Evolutionary conservation across 1,140 invertebrate species (phyloP).

Genomic region (Proctacanthus coquilletti): DNA sequence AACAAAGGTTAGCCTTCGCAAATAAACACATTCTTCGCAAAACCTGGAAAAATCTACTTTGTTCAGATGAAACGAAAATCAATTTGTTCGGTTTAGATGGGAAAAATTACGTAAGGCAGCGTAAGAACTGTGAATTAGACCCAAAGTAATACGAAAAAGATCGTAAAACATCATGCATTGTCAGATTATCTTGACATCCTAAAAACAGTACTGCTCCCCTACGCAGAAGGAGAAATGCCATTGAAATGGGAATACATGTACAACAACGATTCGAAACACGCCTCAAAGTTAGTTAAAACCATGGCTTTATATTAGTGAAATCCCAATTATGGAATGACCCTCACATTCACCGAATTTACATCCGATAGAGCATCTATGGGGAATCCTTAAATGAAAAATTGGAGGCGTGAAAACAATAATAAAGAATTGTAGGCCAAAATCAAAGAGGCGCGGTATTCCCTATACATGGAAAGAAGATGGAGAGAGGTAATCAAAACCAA

Average conservation of each 20-base stretch:
- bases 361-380: constrained; percentile 11
- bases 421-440: too few species aligned
- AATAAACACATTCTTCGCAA: too few species aligned
- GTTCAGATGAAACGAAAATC: too few species aligned
- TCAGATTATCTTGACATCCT: constrained; percentile 4
- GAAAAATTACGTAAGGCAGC: too few species aligned
- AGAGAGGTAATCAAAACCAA: too few species aligned
- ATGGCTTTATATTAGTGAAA: constrained; percentile 6
- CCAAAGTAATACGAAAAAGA: constrained; percentile 9
- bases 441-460: too few species aligned
- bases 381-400: constrained; percentile 10
- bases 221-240: constrained; percentile 11
- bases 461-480: too few species aligned
- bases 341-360: constrained; percentile 15
- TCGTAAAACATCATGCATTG: constrained; percentile 12
- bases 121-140: constrained; percentile 3
- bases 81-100: too few species aligned
- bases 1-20: too few species aligned
- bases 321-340: constrained; percentile 12
- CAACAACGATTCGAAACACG: constrained; percentile 16
- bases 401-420: too few species aligned
- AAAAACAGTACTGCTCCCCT: constrained; percentile 7
- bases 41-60: too few species aligned
- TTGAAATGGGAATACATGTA: constrained; percentile 10
- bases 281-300: constrained; percentile 7